Percentiles rank a stretch among this genome's conserved stretches.
Conservation (phyloP, 2,888 invertebrate species). For the Dexiosoma caninum region DNA sequence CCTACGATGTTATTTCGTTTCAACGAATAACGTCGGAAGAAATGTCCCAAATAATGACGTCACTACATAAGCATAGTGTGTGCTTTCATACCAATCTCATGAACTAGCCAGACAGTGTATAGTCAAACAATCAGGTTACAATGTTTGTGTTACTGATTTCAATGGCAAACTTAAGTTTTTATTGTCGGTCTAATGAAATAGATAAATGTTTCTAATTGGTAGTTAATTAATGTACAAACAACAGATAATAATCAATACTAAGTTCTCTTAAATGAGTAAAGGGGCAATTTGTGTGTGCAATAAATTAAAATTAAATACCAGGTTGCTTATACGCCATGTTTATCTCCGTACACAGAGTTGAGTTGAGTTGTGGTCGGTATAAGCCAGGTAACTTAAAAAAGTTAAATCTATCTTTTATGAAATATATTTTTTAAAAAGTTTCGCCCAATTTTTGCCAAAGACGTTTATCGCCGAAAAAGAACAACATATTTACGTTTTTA, state of each 20-base stretch:
- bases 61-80: slow-evolving; percentile 3
- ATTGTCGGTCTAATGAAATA: slow-evolving; percentile 22
- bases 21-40: not conserved
- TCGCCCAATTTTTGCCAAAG: too few species aligned
- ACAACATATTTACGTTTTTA: too few species aligned
- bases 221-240: slow-evolving; percentile 46
- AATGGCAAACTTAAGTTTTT: not conserved
- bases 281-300: not conserved
- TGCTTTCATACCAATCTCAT: not conserved
- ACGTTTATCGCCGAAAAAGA: too few species aligned
- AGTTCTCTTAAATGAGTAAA: not conserved
- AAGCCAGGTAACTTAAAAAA: too few species aligned
- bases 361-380: not conserved
- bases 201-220: slow-evolving; percentile 42
- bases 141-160: slow-evolving; percentile 9
- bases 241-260: slow-evolving; percentile 22
- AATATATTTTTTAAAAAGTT: too few species aligned
- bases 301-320: not conserved
- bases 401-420: too few species aligned
- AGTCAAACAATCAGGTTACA: slow-evolving; percentile 17
- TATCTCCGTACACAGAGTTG: not conserved
- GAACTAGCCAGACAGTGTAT: slow-evolving; percentile 19
- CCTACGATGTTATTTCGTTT: not conserved
- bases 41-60: slow-evolving; percentile 54
- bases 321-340: slow-evolving; percentile 38